phyloP scores from a whole-genome alignment of 2,888 invertebrate genomes.

The Bellardia bayeri region DNA sequence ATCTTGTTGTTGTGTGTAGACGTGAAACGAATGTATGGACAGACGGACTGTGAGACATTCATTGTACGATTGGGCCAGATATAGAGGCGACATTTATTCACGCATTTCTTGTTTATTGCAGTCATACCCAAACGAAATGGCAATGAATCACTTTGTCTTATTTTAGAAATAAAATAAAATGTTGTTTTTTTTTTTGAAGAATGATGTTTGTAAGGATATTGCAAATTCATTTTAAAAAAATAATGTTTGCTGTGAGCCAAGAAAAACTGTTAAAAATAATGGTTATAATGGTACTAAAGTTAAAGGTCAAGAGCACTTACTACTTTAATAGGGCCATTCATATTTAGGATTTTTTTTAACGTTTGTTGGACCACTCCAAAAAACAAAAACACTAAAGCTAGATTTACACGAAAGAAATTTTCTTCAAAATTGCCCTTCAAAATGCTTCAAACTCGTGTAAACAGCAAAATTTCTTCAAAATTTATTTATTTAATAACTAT shows the following conservation, averaged over 20 bases:
- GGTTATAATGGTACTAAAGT: too few species aligned
- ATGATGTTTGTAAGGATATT: neutral
- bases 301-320: too few species aligned
- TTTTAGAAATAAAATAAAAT: slow-evolving; percentile 2
- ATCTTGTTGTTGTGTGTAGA: slow-evolving; percentile 27
- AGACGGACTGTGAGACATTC: slow-evolving; percentile 6
- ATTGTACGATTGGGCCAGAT: slow-evolving; percentile 35
- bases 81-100: slow-evolving; percentile 57
- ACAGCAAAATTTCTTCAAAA: too few species aligned
- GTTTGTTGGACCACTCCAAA: too few species aligned
- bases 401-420: too few species aligned
- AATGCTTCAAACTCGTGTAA: too few species aligned
- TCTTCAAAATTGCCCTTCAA: too few species aligned
- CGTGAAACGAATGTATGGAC: neutral
- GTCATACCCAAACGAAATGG: neutral
- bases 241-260: neutral
- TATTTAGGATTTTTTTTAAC: too few species aligned
- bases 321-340: too few species aligned
- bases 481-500: too few species aligned
- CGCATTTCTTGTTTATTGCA: slow-evolving; percentile 45
- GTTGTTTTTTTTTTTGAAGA: neutral
- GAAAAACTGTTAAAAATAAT: too few species aligned
- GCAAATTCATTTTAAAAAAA: neutral
- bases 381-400: too few species aligned
- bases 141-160: slow-evolving; percentile 51